Evolutionary conservation across 2,113 vertebrate genomes (phyloP).

Genomic region (Chaetodon auriga): DNA sequence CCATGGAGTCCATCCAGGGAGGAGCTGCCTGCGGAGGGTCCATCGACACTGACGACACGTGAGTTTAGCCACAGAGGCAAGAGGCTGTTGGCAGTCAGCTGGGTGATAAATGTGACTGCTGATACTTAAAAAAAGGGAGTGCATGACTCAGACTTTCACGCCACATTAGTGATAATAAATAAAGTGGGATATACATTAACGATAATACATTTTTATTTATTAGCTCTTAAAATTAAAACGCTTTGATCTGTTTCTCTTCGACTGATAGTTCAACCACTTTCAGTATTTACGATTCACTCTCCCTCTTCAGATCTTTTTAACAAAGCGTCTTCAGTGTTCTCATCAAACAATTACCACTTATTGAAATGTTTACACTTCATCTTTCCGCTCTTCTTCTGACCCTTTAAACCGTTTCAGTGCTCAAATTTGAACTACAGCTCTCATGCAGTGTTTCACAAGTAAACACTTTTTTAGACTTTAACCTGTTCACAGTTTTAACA

Average conservation of each 20-base stretch:
- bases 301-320: background rate
- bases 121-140: background rate
- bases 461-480: background rate
- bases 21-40: slow-evolving; percentile 92
- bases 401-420: background rate
- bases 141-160: background rate
- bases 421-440: background rate
- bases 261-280: background rate
- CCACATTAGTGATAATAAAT: background rate
- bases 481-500: background rate
- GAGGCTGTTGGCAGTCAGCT: background rate
- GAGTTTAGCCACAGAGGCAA: slow-evolving; percentile 64
- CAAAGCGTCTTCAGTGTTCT: background rate
- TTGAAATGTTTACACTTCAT: background rate
- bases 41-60: slow-evolving; percentile 97
- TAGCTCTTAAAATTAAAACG: background rate
- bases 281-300: background rate
- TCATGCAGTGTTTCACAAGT: background rate
- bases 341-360: background rate
- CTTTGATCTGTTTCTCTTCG: background rate
- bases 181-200: no score
- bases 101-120: background rate
- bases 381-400: background rate
- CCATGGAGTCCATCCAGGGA: slow-evolving; percentile 99
- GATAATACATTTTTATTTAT: background rate